Percentiles rank a stretch among this genome's conserved stretches.
Conservation (phyloP, 2,797 vertebrate species). For the Serranus cabrilla region DNA sequence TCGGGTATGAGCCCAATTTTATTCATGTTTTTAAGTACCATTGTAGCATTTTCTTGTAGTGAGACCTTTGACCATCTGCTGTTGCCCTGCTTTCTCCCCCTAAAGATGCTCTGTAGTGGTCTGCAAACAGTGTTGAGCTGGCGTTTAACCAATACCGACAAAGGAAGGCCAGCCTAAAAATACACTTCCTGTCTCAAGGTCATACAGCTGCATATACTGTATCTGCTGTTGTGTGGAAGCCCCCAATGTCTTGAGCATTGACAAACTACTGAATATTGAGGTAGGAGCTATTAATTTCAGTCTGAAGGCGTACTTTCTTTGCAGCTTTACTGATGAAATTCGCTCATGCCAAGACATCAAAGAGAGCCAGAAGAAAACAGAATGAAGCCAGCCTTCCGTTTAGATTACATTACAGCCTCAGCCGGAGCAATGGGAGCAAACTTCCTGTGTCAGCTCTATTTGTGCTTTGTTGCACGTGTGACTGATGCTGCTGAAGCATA, state of each 20-base stretch:
- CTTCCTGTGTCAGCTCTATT: conserved; percentile 48
- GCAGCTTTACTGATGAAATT: neutral
- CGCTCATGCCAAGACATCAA: neutral
- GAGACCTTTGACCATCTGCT: too few relatives aligned
- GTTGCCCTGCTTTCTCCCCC: too few relatives aligned
- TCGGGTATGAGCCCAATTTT: too few relatives aligned
- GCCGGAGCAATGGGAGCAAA: neutral
- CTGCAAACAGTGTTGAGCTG: neutral
- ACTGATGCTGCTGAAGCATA: conserved; percentile 36
- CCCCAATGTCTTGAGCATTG: neutral
- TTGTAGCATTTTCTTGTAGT: too few relatives aligned
- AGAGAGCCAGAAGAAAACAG: neutral
- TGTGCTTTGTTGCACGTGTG: neutral
- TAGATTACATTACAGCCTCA: conserved; percentile 9
- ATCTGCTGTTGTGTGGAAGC: neutral
- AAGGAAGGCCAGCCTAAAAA: neutral
- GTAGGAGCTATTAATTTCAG: neutral
- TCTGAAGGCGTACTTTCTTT: neutral
- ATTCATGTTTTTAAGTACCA: too few relatives aligned
- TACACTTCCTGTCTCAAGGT: conserved; percentile 1
- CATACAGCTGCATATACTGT: neutral
- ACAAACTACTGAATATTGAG: neutral
- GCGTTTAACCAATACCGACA: neutral
- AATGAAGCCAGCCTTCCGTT: neutral
- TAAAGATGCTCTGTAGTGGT: neutral